phyloP scores from a whole-genome alignment of 2,113 vertebrate species.

The Prolemur simus region DNA sequence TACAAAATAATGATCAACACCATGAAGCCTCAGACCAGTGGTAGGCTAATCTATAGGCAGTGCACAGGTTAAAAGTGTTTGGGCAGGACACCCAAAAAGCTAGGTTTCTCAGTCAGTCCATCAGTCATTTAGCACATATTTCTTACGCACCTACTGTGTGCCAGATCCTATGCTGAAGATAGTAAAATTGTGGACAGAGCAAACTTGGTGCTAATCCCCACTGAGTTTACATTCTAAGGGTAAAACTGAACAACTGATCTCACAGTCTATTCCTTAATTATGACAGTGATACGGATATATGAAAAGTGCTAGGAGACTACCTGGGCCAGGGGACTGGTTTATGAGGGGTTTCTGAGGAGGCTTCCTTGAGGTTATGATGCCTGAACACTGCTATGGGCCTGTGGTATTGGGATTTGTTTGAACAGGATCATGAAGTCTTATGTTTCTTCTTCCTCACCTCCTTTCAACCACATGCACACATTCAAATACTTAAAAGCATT shows the following conservation, averaged over 20 bases:
- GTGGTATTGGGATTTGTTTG: neutral
- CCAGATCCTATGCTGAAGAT: neutral
- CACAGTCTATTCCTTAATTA: neutral
- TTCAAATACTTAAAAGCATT: slow-evolving; percentile 69
- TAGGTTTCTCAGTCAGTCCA: neutral
- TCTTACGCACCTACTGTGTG: neutral
- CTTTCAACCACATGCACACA: slow-evolving; percentile 21
- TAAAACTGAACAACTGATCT: neutral
- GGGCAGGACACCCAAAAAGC: neutral
- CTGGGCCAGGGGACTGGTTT: neutral
- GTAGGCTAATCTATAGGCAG: neutral
- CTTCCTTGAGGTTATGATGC: neutral
- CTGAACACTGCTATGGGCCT: neutral
- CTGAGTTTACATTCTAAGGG: neutral
- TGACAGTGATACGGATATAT: neutral
- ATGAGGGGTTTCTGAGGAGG: neutral
- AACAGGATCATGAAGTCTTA: neutral
- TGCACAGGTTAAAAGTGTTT: neutral
- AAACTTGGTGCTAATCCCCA: neutral
- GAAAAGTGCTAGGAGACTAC: neutral
- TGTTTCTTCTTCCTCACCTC: neutral
- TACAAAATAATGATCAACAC: neutral
- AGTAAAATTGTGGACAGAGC: neutral
- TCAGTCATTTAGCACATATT: neutral
- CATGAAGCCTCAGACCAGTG: neutral